Base-by-base conservation (phyloP, 1,140 invertebrate species). In the Solen grandis region DNA sequence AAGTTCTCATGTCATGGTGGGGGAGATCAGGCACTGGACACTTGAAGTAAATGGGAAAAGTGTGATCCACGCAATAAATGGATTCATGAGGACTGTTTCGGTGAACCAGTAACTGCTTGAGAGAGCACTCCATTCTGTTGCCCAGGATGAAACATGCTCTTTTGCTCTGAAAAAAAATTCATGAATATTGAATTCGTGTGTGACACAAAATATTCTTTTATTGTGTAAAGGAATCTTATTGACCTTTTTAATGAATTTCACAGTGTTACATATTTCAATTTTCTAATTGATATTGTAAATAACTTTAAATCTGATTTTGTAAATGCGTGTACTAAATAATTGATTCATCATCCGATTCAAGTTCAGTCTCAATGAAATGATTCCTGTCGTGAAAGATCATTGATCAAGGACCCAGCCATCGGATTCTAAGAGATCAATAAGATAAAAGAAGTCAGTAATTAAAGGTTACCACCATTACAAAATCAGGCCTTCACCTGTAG, bases 51-150 rank as follows among this genome's bases (percentile, higher is more conserved):
- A n/a, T 70, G 68, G 68, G 46, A 35, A 31, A 25, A 70, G 8
- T 70, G 50, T 57, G 68, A 70, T 54, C 38, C 4, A 14, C 22
- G 46, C 22, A 33, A 57, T 0, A 55, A 70, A 22, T 70, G 46
- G 68, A 46, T 70, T 16, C 68, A 70, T n/a, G 36, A 50, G n/a
- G 68, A 70, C 14, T 70, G 50, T 57, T 25, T n/a, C 16, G 8
- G 8, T 33, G 4, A 70, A 16, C n/a, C n/a, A n/a, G n/a, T n/a
- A n/a, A 54, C 54, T 19, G n/a, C 57, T 2, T 10, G 57, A n/a
- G 50, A 14, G 35, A 38, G 38, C 36, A 54, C 54, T 0, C 68
- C 68, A 31, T 70, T 70, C 33, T 55, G 16, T 22, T 70, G 68
- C 46, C 68, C 46, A 31, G 22, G 57, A n/a, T n/a, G n/a, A n/a